Conservation (phyloP, 37 sponge, comb jelly and placozoan species). For the Eunapius fragilis region DNA sequence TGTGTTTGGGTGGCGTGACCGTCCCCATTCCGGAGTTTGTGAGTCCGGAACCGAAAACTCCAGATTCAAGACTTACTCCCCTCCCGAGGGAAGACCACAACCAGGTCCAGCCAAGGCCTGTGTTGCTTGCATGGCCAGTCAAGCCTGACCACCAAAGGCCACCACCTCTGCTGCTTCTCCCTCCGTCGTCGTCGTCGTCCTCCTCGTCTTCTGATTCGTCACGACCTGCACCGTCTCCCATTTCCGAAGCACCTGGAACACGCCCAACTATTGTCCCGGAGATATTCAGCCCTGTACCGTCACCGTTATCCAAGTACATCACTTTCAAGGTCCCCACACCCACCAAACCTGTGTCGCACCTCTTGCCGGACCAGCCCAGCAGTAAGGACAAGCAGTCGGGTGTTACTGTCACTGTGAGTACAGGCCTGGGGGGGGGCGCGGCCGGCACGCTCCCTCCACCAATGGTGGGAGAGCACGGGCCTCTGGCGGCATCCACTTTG, state of each 20-base stretch:
- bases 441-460: too few species aligned
- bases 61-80: background rate
- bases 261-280: background rate
- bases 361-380: background rate
- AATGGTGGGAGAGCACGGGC: too few species aligned
- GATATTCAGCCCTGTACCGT: background rate
- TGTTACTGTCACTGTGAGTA: background rate
- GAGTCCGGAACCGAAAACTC: background rate
- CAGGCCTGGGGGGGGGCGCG: too few species aligned
- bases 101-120: background rate
- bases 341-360: background rate
- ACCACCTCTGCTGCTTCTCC: background rate
- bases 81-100: background rate
- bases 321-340: background rate
- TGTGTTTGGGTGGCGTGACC: background rate
- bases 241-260: background rate
- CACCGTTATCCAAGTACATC: background rate
- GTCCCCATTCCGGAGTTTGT: background rate
- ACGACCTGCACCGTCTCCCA: background rate
- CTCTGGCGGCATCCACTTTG: background rate
- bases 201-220: background rate
- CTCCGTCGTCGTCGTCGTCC: background rate
- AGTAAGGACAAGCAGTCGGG: background rate
- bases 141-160: background rate
- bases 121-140: background rate